Conservation (phyloP, 2,888 invertebrate genomes). For the Erannis defoliaria region DNA sequence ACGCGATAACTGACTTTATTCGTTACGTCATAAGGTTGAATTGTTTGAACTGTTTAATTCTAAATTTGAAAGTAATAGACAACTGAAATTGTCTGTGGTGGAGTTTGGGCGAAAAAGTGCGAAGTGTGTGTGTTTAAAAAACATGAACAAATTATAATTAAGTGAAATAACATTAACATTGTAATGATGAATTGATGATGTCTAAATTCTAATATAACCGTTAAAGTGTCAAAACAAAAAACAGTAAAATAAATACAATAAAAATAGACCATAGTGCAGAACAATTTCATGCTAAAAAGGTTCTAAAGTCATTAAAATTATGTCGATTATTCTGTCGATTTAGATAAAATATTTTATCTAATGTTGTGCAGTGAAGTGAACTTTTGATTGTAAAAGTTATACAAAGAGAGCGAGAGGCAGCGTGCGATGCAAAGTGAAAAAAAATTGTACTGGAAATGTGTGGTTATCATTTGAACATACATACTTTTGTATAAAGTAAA, state of each 20-base stretch:
- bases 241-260: background rate
- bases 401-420: no score
- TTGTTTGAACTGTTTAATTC: background rate
- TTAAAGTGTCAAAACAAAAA: background rate
- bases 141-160: no score
- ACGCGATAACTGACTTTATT: background rate
- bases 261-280: background rate
- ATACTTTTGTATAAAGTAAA: background rate
- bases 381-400: constrained; percentile 11
- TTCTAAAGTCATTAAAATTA: background rate
- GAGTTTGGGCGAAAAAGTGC: no score
- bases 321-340: background rate
- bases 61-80: background rate
- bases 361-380: background rate
- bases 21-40: background rate
- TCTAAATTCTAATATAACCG: no score
- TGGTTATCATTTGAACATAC: constrained; percentile 14
- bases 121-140: no score
- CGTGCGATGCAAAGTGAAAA: constrained; percentile 15
- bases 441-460: constrained; percentile 26
- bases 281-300: background rate
- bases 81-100: background rate
- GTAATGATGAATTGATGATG: no score
- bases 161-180: no score
- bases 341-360: background rate